These are phyloP conservation scores for Cylas formicarius DNA, from an alignment of 1,140 invertebrate species.

Conservation along the genomic window DNA sequence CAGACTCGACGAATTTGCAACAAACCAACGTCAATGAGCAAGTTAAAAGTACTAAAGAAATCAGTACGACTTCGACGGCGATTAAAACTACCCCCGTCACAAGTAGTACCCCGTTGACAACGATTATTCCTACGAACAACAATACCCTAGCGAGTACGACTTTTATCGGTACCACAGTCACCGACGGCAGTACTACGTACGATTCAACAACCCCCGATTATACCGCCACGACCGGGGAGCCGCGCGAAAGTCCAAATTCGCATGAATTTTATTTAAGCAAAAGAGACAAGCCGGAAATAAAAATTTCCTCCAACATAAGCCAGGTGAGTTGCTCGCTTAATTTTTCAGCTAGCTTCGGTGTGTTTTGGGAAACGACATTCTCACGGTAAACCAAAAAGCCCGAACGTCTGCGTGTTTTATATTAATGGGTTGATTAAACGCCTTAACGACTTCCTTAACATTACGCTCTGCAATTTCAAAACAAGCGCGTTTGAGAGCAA, in stretches of 20 bases:
- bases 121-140: constrained; percentile 11
- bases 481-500: no score
- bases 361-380: neutral
- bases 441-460: no score
- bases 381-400: no score
- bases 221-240: constrained; percentile 44
- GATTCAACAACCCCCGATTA: constrained; percentile 35
- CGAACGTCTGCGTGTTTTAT: no score
- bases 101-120: constrained; percentile 10
- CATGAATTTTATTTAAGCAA: constrained; percentile 38
- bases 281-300: constrained; percentile 47
- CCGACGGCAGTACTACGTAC: constrained; percentile 23
- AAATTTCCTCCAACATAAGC: constrained; percentile 47
- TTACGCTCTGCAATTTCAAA: no score
- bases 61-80: constrained; percentile 2
- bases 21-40: constrained; percentile 38
- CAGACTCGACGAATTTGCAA: no score
- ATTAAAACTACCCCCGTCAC: constrained; percentile 14
- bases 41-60: constrained; percentile 21
- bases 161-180: constrained; percentile 8
- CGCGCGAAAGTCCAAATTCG: constrained; percentile 42
- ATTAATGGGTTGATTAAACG: no score
- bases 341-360: neutral
- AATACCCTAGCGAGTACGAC: constrained; percentile 11
- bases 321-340: constrained; percentile 44